Base-by-base conservation (phyloP, 2,888 invertebrate genomes). In the Tiliacea aurago region DNA sequence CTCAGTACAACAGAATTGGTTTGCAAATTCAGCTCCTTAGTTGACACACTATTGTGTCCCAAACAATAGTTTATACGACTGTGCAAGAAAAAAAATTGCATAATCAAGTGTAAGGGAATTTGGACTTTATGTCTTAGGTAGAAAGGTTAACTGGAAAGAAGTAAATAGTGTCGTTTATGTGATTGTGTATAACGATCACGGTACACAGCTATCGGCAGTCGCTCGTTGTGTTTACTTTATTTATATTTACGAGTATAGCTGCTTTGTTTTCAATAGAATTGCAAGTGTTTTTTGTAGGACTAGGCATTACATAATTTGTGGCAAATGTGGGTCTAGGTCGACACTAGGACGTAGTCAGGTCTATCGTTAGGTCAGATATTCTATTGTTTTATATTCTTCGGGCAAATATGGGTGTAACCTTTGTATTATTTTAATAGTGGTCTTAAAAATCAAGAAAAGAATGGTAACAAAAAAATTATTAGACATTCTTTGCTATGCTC, bases 31-130 rank as follows among this genome's bases (percentile, higher is more conserved):
- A 84, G 80, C 86, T 83, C 89, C 87, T 87, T 87, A 77, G 86
- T 87, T 89, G 89, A 87, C 90, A 87, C 88, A 87, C 88, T 83
- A 92, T 93, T 92, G 91, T 93, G 72, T 85, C 73, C 75, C 64
- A 86, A 89, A 92, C 92, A 93, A 92, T 91, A 85, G 87, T 76
- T 77, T 73, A 78, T 62, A 75, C 76, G 78, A 80, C 66, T 81
- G 76, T 56, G 71, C 76, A 81, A 80, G 66, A 77, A 76, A 83
- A 85, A 86, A 80, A 77, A 80, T 64, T 78, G 73, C 85, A 68
- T 76, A 69, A 80, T 69, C 75, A 72, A 58, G 67, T 79, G 63
- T 69, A 77, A 41, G 63, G 73, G 66, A 86, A 68, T 72, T 76
- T 83, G 53, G 59, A 79, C 79, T 78, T 81, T 83, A 84, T 81